Evolutionary conservation across 2,797 vertebrate genomes (phyloP).

Genomic region (Acanthurus leucopareius): DNA sequence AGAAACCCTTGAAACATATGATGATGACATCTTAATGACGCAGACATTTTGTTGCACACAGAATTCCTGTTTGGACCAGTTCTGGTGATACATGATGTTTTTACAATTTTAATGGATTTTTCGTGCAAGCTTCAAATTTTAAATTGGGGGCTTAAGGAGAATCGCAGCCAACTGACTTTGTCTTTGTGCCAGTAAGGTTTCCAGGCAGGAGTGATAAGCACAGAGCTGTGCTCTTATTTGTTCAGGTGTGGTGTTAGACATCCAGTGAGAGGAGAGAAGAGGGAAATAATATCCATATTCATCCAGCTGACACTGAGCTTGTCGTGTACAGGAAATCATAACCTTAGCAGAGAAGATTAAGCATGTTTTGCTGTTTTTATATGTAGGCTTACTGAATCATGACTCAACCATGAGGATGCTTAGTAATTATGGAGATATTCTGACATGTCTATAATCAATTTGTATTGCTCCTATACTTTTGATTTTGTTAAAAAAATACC

Average conservation of each 20-base stretch:
- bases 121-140: constrained; percentile 35
- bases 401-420: constrained; percentile 34
- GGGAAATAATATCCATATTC: constrained; percentile 65
- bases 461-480: constrained; percentile 18
- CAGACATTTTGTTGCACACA: neutral
- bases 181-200: constrained; percentile 47
- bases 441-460: constrained; percentile 10
- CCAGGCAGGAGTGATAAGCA: constrained; percentile 48
- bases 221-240: constrained; percentile 63
- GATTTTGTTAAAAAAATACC: neutral
- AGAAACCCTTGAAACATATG: neutral
- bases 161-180: constrained; percentile 52
- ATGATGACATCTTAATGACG: neutral
- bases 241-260: constrained; percentile 70
- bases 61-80: constrained; percentile 7
- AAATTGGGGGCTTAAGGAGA: constrained; percentile 50
- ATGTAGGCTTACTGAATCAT: constrained; percentile 50
- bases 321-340: constrained; percentile 55
- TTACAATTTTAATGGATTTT: constrained; percentile 20
- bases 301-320: constrained; percentile 62
- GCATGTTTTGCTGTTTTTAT: constrained; percentile 54
- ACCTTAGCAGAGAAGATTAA: constrained; percentile 61
- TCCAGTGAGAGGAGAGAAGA: constrained; percentile 54
- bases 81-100: constrained; percentile 19
- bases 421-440: too few relatives aligned